Evolutionary conservation across 2,797 vertebrate genomes (phyloP).

Genomic region (Cynopterus sphinx): DNA sequence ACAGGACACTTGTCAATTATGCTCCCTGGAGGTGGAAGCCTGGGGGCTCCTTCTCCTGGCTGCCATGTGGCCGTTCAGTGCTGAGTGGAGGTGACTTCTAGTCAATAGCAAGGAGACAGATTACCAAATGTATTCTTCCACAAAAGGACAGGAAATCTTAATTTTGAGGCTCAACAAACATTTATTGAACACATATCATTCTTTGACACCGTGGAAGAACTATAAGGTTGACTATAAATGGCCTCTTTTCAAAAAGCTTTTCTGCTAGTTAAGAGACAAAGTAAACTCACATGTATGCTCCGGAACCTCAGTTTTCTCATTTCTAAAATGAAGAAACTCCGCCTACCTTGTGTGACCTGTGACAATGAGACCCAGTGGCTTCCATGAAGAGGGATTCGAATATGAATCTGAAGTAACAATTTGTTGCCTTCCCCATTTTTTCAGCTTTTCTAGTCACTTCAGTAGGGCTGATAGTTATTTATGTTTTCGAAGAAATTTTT

Average conservation of each 20-base stretch:
- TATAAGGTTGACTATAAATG: accelerated
- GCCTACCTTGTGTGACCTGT: neutral
- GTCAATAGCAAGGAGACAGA: neutral
- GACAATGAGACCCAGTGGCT: neutral
- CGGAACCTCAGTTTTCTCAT: neutral
- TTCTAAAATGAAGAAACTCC: neutral
- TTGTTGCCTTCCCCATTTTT: neutral
- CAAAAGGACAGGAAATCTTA: neutral
- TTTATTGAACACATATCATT: neutral
- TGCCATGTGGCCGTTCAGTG: neutral
- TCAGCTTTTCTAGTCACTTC: neutral
- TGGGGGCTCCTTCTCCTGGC: neutral
- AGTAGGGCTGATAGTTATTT: neutral
- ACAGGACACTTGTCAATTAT: accelerated
- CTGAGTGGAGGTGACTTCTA: neutral
- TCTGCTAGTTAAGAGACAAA: neutral
- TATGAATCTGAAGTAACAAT: neutral
- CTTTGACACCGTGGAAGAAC: neutral
- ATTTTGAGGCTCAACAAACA: neutral
- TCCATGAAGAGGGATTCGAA: neutral
- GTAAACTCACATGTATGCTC: neutral
- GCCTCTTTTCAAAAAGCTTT: neutral
- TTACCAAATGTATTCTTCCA: neutral
- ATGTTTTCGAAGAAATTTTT: constrained; percentile 64
- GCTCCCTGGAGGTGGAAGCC: neutral